Percentiles rank a stretch among this genome's conserved stretches.
phyloP scores from a whole-genome alignment of 2,113 vertebrate species.

The Thunnus maccoyii region DNA sequence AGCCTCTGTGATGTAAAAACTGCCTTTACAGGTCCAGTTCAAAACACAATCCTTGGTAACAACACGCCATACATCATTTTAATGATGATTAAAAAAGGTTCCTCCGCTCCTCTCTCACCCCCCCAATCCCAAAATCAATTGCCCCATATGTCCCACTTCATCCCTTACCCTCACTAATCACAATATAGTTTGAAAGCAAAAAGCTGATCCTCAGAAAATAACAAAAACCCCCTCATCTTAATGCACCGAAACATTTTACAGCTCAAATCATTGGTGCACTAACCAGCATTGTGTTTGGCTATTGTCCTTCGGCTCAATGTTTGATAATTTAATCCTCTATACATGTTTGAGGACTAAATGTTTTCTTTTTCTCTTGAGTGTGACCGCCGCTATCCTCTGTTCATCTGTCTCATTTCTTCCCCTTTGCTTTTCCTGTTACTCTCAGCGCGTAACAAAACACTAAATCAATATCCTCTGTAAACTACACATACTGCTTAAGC shows the following conservation, averaged over 20 bases:
- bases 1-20: too few relatives aligned
- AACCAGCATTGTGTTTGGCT: neutral
- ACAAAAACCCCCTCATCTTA: neutral
- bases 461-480: conserved; percentile 59
- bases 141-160: conserved; percentile 18
- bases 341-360: conserved; percentile 2
- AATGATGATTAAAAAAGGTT: conserved; percentile 10
- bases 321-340: conserved; percentile 7
- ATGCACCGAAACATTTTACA: neutral
- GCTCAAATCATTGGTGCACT: neutral
- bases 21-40: neutral
- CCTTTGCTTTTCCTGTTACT: conserved; percentile 6
- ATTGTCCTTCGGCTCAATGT: neutral
- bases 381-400: conserved; percentile 26
- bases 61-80: conserved; percentile 14
- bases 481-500: conserved; percentile 40
- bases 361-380: conserved; percentile 34
- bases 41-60: neutral
- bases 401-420: conserved; percentile 14
- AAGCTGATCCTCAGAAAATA: neutral
- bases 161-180: neutral
- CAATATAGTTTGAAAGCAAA: neutral
- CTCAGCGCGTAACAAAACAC: conserved; percentile 47
- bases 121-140: conserved; percentile 25
- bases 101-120: neutral